phyloP scores from a whole-genome alignment of 2,888 invertebrate genomes.

The Catocala fraxini region DNA sequence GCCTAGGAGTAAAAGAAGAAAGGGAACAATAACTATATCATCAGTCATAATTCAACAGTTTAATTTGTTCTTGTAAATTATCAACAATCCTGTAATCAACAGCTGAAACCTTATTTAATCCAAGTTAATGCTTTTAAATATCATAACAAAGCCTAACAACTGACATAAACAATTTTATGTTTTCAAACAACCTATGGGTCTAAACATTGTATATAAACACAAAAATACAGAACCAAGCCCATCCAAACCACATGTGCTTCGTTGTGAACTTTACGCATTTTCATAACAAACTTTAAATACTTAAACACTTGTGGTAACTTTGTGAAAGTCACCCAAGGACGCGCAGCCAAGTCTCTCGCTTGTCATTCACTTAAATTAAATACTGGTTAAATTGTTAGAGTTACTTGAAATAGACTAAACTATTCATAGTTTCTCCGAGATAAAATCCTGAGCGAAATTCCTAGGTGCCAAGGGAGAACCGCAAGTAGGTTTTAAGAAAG shows the following conservation, averaged over 20 bases:
- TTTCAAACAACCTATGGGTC: background rate
- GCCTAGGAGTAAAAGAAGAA: too few species aligned
- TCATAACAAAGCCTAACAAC: too few species aligned
- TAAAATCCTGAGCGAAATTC: slow-evolving; percentile 6
- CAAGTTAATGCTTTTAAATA: too few species aligned
- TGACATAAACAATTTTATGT: background rate
- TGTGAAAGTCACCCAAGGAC: slow-evolving; percentile 20
- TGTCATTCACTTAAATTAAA: slow-evolving; percentile 29
- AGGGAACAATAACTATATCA: too few species aligned
- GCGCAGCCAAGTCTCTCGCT: slow-evolving; percentile 15
- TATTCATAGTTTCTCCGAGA: slow-evolving; percentile 14
- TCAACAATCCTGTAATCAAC: too few species aligned
- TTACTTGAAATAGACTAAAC: slow-evolving; percentile 10
- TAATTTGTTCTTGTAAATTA: too few species aligned
- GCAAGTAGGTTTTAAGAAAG: background rate
- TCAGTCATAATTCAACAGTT: too few species aligned
- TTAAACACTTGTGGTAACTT: slow-evolving; percentile 26
- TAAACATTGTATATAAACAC: slow-evolving; percentile 8
- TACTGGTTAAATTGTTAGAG: slow-evolving; percentile 8
- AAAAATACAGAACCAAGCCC: background rate
- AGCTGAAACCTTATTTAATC: too few species aligned
- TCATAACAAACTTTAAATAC: slow-evolving; percentile 40
- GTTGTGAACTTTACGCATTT: slow-evolving; percentile 25
- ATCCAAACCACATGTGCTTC: slow-evolving; percentile 22
- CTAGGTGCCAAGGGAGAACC: slow-evolving; percentile 4